Evolutionary conservation across 2,888 invertebrate genomes (phyloP).

Genomic region (Macrosiphum euphorbiae): DNA sequence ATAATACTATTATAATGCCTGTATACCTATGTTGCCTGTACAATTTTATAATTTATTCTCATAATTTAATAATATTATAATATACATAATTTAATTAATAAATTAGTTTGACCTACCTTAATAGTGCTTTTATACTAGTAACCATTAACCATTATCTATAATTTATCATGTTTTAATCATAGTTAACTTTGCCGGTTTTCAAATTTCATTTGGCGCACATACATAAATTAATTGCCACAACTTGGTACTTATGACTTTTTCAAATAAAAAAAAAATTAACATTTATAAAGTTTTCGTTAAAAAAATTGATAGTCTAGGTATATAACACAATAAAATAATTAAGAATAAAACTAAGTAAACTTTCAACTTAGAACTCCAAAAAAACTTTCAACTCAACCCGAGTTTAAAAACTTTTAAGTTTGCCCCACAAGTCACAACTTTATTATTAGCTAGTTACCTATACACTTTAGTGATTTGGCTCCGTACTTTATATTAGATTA

Average conservation of each 20-base stretch:
- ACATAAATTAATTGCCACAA: not conserved
- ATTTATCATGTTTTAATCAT: not conserved
- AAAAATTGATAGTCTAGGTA: too few relatives aligned
- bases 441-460: not conserved
- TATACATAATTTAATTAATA: not conserved
- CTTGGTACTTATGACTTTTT: not conserved
- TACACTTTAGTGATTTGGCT: not conserved
- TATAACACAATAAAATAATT: not conserved
- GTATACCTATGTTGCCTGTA: not conserved
- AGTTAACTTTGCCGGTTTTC: not conserved
- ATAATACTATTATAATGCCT: not conserved
- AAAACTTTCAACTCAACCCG: not conserved
- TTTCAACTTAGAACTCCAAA: too few relatives aligned
- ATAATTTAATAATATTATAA: not conserved
- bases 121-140: not conserved
- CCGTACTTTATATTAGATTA: not conserved
- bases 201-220: not conserved
- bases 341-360: not conserved
- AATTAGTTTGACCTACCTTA: not conserved
- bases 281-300: too few relatives aligned
- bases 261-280: not conserved
- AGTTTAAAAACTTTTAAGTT: not conserved
- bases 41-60: not conserved
- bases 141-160: not conserved
- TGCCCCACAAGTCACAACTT: not conserved